Evolutionary conservation across 1,140 invertebrate genomes (phyloP).

Genomic region (Drosophila ohnishii): DNA sequence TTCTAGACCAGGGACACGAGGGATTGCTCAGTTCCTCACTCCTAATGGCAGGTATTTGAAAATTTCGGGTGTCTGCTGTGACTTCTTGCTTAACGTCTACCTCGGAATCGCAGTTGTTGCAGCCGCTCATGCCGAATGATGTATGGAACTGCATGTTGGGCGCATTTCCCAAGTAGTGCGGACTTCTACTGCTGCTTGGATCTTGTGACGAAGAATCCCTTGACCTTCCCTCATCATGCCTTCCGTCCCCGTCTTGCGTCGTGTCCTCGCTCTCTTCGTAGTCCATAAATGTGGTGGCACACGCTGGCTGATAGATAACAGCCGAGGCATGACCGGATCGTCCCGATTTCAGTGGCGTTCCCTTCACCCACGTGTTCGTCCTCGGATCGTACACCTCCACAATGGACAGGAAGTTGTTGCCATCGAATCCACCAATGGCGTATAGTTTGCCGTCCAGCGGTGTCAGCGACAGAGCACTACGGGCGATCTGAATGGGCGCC

Average conservation of each 20-base stretch:
- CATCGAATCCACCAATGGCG: slow-evolving; percentile 95
- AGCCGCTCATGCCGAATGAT: slow-evolving; percentile 60
- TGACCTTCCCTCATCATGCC: slow-evolving; percentile 16
- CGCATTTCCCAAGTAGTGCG: slow-evolving; percentile 33
- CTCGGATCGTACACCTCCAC: slow-evolving; percentile 94
- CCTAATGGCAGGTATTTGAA: slow-evolving; percentile 21
- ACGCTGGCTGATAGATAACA: slow-evolving; percentile 89
- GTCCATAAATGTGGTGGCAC: slow-evolving; percentile 85
- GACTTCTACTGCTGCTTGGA: slow-evolving; percentile 24
- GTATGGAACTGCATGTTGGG: slow-evolving; percentile 71
- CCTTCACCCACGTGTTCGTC: slow-evolving; percentile 89
- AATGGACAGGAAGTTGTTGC: slow-evolving; percentile 90
- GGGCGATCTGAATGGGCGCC: slow-evolving; percentile 87
- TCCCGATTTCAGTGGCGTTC: slow-evolving; percentile 91
- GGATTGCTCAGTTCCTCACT: slow-evolving; percentile 17
- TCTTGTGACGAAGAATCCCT: slow-evolving; percentile 24
- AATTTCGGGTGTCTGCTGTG: not conserved
- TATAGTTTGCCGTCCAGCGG: slow-evolving; percentile 92
- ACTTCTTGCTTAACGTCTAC: not conserved
- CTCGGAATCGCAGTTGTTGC: slow-evolving; percentile 67
- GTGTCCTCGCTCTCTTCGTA: slow-evolving; percentile 68
- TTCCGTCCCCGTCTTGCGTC: slow-evolving; percentile 34
- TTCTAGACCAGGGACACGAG: slow-evolving; percentile 1
- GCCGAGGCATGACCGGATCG: slow-evolving; percentile 95
- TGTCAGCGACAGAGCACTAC: slow-evolving; percentile 92